Base-by-base conservation (phyloP, 2,797 vertebrate species). In the Sebastolobus altivelis region DNA sequence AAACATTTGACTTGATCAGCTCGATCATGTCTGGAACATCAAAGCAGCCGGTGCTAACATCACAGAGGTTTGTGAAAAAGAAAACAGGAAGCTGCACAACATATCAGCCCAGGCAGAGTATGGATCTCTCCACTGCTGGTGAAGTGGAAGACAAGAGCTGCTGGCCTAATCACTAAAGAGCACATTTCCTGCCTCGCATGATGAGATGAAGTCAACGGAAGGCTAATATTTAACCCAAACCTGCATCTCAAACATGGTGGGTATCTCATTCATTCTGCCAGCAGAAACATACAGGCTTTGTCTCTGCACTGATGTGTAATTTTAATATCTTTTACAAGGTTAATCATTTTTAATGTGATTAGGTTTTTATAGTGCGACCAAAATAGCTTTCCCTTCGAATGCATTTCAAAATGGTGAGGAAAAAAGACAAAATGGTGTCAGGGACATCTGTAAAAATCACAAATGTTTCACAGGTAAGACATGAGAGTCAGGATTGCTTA, bases 401-500 rank as follows among this genome's bases (percentile, higher is more conserved):
- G 29, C 10, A 40, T 82, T 87, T 72, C 66, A 89, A 89, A 91
- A 87, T 77, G 83, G 84, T 88, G 91, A 87, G 87, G 89, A 92
- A 33, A 80, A 90, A 91, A 90, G 91, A 92, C 90, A 92, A 92
- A 92, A 91, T 92, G 91, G 89, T 93, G 92, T 92, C 93, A 90
- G 87, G 83, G 90, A 90, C 89, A 91, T 91, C 87, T 82, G 88
- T 88, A 92, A 90, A 90, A 92, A 89, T 90, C 72, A 88, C 75
- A 92, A 92, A 88, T 88, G 81, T 91, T 92, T 90, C 83, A 90
- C 89, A 94, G 91, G 90, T 93, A 90, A 92, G 81, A 88, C 83
- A 90, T 79, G 83, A 84, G 87, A 92, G 84, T 89, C 84, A 66
- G 80, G 76, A 94, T 94, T 94, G 94, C 95, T 94, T 94, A 95